Evolutionary conservation across 2,888 invertebrate species (phyloP), one percentile per base, ranked within the genome.

Genomic region (Himalopsyche kuldschensis): DNA sequence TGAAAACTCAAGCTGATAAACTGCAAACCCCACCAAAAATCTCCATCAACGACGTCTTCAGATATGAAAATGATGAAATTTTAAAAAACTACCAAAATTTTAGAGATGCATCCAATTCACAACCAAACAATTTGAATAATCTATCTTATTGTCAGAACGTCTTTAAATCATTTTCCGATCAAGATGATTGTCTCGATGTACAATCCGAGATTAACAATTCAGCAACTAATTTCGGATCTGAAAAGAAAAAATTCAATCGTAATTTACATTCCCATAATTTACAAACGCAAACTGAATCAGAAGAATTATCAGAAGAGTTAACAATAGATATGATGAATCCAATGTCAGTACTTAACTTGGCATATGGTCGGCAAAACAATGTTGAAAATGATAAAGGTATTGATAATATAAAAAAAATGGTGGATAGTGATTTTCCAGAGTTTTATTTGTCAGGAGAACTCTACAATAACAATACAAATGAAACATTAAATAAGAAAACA

Each of bases 261-360:
- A 30, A 15, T 27, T 69, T 30, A 10, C 5, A 69, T 4, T 24
- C 69, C 27, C 11, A 30, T 11, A 27, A 69, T 69, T 27, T 27
- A 27, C 10, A 69, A 69, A 69, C 11, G 3, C 1, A 24, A 27
- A 4, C 69, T 11, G 11, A 27, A 27, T 27, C 27, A 27, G 27
- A 24, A 69, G 15, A 69, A 3, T 15, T 27, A 15, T 69, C 69
- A 15, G 30, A 30, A 4, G 27, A 69, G n/a, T n/a, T 30, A 30
- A 69, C 69, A 55, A 81, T 47, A 78, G n/a, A 83, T 47, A 81
- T 85, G 20, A 31, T 85, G 8, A 76, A 85, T 79, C 85, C 85
- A 24, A 81, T 79, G 76, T 77, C 32, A 41, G 55, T 85, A 5
- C 46, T 85, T 20, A 20, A 75, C 27, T 69, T 69, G 17, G 47